Conservation (phyloP, 2,113 vertebrate genomes). For the Podarcis raffonei region DNA sequence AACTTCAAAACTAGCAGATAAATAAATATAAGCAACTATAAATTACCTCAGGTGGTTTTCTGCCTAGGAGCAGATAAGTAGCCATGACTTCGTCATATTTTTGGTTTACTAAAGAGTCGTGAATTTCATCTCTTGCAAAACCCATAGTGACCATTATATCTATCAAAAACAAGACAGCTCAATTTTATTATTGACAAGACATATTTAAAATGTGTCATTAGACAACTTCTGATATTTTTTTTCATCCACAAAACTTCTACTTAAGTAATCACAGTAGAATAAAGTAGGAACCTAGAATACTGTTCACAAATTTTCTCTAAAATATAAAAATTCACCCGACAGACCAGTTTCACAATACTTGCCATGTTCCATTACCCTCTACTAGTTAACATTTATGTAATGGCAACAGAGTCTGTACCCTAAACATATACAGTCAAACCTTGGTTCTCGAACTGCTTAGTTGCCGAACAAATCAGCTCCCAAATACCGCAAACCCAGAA, state of each 20-base stretch:
- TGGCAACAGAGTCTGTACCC: neutral
- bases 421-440: neutral
- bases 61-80: constrained; percentile 93
- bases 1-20: neutral
- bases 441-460: no score
- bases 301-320: neutral
- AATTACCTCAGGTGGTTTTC: constrained; percentile 94
- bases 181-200: neutral
- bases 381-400: neutral
- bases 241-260: neutral
- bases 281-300: neutral
- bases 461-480: no score
- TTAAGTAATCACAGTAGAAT: neutral
- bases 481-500: no score
- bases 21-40: constrained; percentile 12
- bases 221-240: neutral
- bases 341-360: neutral
- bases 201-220: neutral
- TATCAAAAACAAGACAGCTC: constrained; percentile 57
- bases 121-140: constrained; percentile 96
- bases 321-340: neutral
- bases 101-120: constrained; percentile 89
- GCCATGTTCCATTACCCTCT: neutral
- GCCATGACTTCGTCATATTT: constrained; percentile 98
- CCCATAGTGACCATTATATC: constrained; percentile 99